phyloP scores from a whole-genome alignment of 92 coral and sea anemone species.

The Actinernus sp. region DNA sequence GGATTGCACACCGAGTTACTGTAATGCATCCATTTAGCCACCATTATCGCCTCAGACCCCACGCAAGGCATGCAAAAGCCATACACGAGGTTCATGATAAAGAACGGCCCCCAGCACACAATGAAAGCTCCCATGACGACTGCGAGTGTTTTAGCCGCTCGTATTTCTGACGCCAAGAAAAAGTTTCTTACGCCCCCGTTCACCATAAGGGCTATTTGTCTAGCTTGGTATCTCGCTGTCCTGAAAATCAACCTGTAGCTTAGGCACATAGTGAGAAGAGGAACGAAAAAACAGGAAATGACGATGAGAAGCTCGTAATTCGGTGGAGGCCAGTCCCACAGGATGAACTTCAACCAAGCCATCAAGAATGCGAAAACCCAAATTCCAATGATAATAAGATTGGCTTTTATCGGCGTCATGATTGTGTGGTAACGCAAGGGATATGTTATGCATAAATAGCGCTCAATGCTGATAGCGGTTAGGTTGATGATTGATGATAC shows the following conservation, averaged over 20 bases:
- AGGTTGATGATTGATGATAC: conserved; percentile 88
- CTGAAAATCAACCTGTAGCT: conserved; percentile 87
- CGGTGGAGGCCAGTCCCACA: conserved; percentile 69
- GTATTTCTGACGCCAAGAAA: conserved; percentile 87
- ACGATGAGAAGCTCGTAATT: conserved; percentile 82
- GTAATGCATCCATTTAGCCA: conserved; percentile 97
- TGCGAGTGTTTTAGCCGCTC: conserved; percentile 92
- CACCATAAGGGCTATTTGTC: conserved; percentile 88
- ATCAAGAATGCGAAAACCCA: conserved; percentile 84
- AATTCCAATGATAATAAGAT: conserved; percentile 63
- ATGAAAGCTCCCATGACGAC: conserved; percentile 96
- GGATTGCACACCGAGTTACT: conserved; percentile 89
- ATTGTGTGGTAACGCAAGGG: conserved; percentile 89
- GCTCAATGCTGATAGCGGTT: conserved; percentile 91
- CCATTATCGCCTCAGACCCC: conserved; percentile 68
- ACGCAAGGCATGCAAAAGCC: conserved; percentile 71
- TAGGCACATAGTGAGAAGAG: conserved; percentile 77
- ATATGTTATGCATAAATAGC: conserved; percentile 87
- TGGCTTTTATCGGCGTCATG: conserved; percentile 76
- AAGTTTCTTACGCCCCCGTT: conserved; percentile 92
- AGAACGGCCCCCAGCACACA: conserved; percentile 92
- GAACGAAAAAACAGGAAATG: conserved; percentile 82
- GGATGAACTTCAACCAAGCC: conserved; percentile 68
- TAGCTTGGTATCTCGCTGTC: conserved; percentile 92
- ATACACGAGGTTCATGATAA: conserved; percentile 76